These are phyloP conservation scores for Rhineura floridana DNA, from an alignment of 2,113 vertebrate genomes.

Conservation along the genomic window DNA sequence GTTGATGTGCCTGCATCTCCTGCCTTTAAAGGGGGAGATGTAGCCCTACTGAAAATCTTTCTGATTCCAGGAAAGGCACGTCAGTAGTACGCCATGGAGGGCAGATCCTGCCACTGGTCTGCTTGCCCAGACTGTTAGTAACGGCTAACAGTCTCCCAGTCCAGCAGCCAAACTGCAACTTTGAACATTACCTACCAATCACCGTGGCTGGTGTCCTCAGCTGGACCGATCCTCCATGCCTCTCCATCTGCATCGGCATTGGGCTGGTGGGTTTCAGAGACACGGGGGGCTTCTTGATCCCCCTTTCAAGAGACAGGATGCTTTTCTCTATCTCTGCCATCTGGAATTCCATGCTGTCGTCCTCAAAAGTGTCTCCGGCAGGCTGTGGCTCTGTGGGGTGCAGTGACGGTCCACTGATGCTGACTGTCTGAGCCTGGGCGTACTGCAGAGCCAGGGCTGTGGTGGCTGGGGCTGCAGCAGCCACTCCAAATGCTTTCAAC, in stretches of 20 bases:
- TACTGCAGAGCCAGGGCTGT: conserved; percentile 18
- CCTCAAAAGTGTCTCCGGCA: background rate
- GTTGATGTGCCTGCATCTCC: background rate
- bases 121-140: too few species aligned
- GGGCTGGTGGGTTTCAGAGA: conserved; percentile 67
- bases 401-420: background rate
- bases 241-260: background rate
- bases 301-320: conserved; percentile 72
- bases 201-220: conserved; percentile 36
- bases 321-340: conserved; percentile 68
- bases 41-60: background rate
- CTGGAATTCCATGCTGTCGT: conserved; percentile 60
- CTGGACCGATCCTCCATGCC: background rate
- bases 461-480: background rate
- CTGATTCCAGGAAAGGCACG: background rate
- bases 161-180: background rate
- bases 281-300: conserved; percentile 63
- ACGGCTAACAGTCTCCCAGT: background rate
- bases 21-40: background rate
- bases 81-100: too few species aligned
- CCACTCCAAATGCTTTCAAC: conserved; percentile 68
- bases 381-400: accelerated
- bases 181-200: conserved; percentile 37
- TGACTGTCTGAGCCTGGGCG: conserved; percentile 57
- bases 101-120: background rate